phyloP scores from a whole-genome alignment of 2,113 vertebrate genomes.

The Tetrax tetrax region DNA sequence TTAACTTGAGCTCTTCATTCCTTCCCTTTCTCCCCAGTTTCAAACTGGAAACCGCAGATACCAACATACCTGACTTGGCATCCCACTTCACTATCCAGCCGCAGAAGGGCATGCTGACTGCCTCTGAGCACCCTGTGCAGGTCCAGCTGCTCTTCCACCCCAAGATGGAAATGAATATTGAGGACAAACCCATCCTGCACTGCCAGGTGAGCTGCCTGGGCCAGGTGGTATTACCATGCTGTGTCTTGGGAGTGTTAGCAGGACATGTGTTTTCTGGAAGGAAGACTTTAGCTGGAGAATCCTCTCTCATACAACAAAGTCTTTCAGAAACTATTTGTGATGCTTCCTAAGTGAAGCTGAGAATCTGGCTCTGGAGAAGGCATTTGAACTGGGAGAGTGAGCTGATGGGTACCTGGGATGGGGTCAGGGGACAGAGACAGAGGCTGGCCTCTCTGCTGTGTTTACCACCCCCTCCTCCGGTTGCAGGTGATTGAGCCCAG shows the following conservation, averaged over 20 bases:
- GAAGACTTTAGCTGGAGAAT: neutral
- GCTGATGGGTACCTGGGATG: neutral
- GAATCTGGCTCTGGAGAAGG: neutral
- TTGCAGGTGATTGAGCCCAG: constrained; percentile 86
- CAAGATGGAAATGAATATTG: constrained; percentile 77
- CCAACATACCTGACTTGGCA: constrained; percentile 47
- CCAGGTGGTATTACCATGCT: neutral
- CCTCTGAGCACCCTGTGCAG: constrained; percentile 62
- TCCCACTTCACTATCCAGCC: constrained; percentile 82
- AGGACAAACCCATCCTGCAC: constrained; percentile 77
- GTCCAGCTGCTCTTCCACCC: constrained; percentile 81
- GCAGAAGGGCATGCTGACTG: constrained; percentile 70
- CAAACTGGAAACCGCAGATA: constrained; percentile 55
- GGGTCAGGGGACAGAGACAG: too few species aligned
- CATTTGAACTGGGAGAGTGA: neutral
- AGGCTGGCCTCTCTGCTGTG: neutral
- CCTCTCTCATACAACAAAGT: neutral
- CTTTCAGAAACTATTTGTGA: neutral
- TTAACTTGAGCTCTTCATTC: neutral
- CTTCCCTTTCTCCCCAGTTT: constrained; percentile 76
- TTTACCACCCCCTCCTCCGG: neutral
- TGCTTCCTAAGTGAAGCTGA: neutral
- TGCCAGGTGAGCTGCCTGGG: constrained; percentile 81
- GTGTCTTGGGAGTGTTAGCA: rapidly evolving
- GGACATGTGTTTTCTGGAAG: neutral